phyloP scores from a whole-genome alignment of 2,888 invertebrate species.

The Pandemis corylana region DNA sequence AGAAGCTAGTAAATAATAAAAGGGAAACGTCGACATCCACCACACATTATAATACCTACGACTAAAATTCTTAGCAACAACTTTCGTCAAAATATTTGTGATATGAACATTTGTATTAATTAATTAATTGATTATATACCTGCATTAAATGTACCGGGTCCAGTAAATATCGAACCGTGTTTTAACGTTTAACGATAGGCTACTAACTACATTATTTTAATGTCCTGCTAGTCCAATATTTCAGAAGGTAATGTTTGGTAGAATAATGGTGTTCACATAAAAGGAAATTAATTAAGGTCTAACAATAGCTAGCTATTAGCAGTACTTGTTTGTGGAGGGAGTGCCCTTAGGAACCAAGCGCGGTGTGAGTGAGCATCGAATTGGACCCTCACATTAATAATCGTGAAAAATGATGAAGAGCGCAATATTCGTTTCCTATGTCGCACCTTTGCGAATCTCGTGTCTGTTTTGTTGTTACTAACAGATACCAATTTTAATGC shows the following conservation, averaged over 20 bases:
- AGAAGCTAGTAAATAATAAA: no score
- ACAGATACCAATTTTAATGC: not conserved
- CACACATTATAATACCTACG: no score
- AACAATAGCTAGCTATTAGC: conserved; percentile 70
- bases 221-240: conserved; percentile 11
- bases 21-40: no score
- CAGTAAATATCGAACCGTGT: not conserved
- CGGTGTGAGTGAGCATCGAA: conserved; percentile 23
- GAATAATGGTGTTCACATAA: conserved; percentile 67
- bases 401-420: not conserved
- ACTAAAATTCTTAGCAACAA: no score
- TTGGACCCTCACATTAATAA: conserved; percentile 23
- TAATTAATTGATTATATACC: not conserved
- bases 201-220: not conserved
- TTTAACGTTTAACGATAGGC: not conserved
- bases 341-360: conserved; percentile 45
- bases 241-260: conserved; percentile 53
- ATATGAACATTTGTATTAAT: no score
- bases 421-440: not conserved
- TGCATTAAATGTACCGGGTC: not conserved
- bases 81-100: no score
- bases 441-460: not conserved
- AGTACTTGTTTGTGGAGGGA: conserved; percentile 63
- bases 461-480: not conserved
- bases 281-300: conserved; percentile 78